Base-by-base conservation (phyloP, 2,797 vertebrate genomes). In the Limosa lapponica region DNA sequence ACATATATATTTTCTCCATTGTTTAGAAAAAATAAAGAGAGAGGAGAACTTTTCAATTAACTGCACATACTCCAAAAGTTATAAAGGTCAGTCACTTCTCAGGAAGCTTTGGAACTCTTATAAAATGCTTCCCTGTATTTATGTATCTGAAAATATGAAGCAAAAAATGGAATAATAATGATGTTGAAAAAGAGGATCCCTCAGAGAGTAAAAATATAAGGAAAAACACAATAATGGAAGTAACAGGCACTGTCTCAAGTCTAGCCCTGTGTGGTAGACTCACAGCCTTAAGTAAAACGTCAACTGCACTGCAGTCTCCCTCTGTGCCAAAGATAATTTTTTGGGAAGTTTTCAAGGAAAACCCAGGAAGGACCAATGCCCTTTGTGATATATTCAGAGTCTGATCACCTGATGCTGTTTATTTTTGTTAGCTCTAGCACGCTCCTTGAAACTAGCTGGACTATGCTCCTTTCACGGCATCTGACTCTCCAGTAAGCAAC, bases 11-110 rank as follows among this genome's bases (percentile, higher is more conserved):
- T 87, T 96, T 82, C 65, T 70, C 32, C 18, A 75, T 52, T 91
- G 58, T 91, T 82, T 59, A 79, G 59, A 77, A 80, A 93, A 95
- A 90, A 87, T 58, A 66, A 2, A 65, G 5, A 3, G 2, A 85
- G 46, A 64, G n/a, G 59, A 84, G 66, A 90, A 86, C 48, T 90
- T 92, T 83, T 65, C 36, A 61, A 83, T 87, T 86, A 92, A 87
- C 36, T 83, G 69, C 65, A 67, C 8, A 7, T n/a, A 72, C 41
- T 85, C 54, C 59, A 78, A 67, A 54, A 94, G 34, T 82, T 92
- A 54, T 14, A 79, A 89, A 88, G 36, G 23, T 89, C 66, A 44
- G 43, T 36, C 18, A 10, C 41, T 93, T 87, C 32, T 87, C 34
- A 58, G 72, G n/a, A 82, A 85, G 22, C n/a, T 86, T 89, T 78